Evolutionary conservation across 2,888 invertebrate species (phyloP), one percentile per base, ranked within the genome.

Genomic region (Dendrolimus houi): DNA sequence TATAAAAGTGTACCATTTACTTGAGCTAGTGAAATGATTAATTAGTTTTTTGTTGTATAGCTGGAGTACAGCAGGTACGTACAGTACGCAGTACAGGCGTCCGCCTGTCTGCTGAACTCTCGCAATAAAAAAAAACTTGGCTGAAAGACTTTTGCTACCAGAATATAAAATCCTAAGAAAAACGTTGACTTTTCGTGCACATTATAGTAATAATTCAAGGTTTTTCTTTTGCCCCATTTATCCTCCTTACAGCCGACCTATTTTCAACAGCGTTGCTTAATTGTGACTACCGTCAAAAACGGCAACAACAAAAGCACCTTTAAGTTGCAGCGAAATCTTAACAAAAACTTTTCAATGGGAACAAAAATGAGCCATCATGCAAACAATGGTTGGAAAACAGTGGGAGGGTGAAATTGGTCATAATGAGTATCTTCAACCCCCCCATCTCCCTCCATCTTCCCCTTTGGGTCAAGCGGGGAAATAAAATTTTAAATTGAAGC

Each of bases 401-500:
- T 72, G 77, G 74, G 75, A 80, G 79, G 78, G 80, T 79, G 80
- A 85, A 89, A 88, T 88, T 88, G 87, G 87, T 88, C 85, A 87
- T 89, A 88, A 88, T 89, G 87, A 87, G 84, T 79, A 75, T 77
- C 81, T 77, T 77, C 76, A 71, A 71, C 70, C 59, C 65, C n/a
- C 63, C 72, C 59, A 12, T 58, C 68, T 67, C 70, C 59, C 65
- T 63, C 72, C 59, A 12, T 58, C 68, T 67, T 70, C 72, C 79
- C 81, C 80, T 79, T 79, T 79, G 81, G 88, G 87, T 86, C 85
- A 87, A 87, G 79, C 78, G 78, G 72, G 73, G 82, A 79, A 84
- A 83, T 85, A 82, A 84, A 87, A 85, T 85, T 87, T 85, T 85
- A 86, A 87, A 87, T 87, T 85, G 83, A 83, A 85, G 82, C 77